A percentile compares a stretch with the other conserved stretches of the same genome.
These are phyloP conservation scores for Triops cancriformis DNA, from an alignment of 1,140 invertebrate genomes.

Conservation along the genomic window DNA sequence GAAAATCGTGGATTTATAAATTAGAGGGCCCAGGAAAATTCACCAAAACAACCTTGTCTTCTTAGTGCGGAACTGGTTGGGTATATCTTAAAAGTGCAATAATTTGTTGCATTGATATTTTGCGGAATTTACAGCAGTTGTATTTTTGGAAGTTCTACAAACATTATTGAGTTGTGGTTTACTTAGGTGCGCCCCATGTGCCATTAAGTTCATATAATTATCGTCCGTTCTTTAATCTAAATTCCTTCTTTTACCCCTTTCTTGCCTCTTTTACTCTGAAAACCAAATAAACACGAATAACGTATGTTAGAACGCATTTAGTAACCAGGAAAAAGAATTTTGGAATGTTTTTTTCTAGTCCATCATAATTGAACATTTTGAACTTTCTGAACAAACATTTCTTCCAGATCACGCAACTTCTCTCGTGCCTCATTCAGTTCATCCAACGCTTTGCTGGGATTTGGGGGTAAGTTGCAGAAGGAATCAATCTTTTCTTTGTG, in stretches of 20 bases:
- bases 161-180: not conserved
- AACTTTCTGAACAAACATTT: not conserved
- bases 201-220: not conserved
- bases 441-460: not conserved
- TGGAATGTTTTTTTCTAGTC: not conserved
- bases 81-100: not conserved
- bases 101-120: not conserved
- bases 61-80: not conserved
- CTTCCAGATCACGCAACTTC: not conserved
- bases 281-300: not conserved
- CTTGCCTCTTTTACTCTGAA: not conserved
- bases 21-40: not conserved
- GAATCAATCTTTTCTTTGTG: not conserved
- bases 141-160: not conserved
- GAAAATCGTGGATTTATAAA: not conserved
- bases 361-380: not conserved
- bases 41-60: not conserved
- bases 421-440: not conserved
- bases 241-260: not conserved
- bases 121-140: not conserved
- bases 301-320: not conserved
- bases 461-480: not conserved
- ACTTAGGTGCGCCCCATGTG: constrained; percentile 2
- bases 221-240: not conserved
- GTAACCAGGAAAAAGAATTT: not conserved